Base-by-base conservation (phyloP, 2,113 vertebrate species). In the Peromyscus polionotus region DNA sequence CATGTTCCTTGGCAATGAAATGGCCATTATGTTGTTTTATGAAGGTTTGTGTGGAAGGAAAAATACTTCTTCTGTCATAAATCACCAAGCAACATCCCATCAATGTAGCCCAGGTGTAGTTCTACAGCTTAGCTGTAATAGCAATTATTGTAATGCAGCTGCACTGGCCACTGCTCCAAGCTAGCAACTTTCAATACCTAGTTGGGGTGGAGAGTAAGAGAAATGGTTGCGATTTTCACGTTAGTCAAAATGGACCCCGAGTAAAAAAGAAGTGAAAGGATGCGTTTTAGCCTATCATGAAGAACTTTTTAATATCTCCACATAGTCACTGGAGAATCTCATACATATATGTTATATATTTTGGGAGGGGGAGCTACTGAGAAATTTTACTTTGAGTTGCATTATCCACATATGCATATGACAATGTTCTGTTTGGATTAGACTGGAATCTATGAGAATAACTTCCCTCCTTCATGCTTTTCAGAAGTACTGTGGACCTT, bases 11-110 rank as follows among this genome's bases (percentile, higher is more conserved):
- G 84, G 48, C 92, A 95, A 92, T 83, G 70, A 95, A 93, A 95
- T 90, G 24, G 68, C 91, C 39, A 94, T 93, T 93, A 73, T 75
- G n/a, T 87, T 97, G 65, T 79, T 97, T 92, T 95, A 95, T 79
- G 87, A 97, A 96, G 67, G 39, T 90, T 85, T 96, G 51, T 84
- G 48, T 63, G 6, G 79, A 79, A 57, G 81, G 54, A 92, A 90
- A 93, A 94, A 59, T 33, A 81, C 28, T 81, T 85, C 45, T 81
- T 91, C 22, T 65, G 33, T 61, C 76, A 86, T 95, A 97, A 91
- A 79, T 95, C 90, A 93, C 36, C 83, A 57, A 57, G 86, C 31
- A 84, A 24, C 17, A 39, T 57, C 85, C 36, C 31, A 65, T 90
- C 68, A 91, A 0, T n/a, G 24, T 26, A 83, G 77, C 5, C 39